Percentiles rank a stretch among this genome's conserved stretches.
These are phyloP conservation scores for Nematolebias whitei DNA, from an alignment of 2,113 vertebrate genomes.

Conservation along the genomic window DNA sequence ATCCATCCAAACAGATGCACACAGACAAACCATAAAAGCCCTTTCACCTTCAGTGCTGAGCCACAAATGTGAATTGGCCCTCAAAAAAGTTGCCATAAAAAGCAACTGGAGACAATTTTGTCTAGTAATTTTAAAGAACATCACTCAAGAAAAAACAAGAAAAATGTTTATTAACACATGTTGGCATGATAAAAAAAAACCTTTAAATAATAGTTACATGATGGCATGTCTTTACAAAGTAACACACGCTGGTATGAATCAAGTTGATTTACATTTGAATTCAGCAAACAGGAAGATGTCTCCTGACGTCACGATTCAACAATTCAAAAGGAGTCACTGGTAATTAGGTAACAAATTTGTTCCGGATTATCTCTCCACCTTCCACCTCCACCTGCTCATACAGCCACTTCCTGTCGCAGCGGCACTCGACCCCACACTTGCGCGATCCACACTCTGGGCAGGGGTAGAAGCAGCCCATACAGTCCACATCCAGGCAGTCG, in stretches of 20 bases:
- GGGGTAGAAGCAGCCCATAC: slow-evolving; percentile 95
- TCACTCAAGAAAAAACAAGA: neutral
- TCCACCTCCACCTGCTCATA: slow-evolving; percentile 98
- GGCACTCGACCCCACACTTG: slow-evolving; percentile 93
- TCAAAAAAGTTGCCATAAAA: no score
- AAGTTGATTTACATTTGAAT: neutral
- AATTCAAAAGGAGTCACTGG: neutral
- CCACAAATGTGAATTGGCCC: no score
- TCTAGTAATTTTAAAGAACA: neutral
- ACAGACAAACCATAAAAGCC: no score
- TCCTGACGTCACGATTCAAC: neutral
- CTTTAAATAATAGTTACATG: neutral
- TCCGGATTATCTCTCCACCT: slow-evolving; percentile 93
- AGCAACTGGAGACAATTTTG: no score
- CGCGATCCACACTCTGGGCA: slow-evolving; percentile 90
- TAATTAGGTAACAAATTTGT: slow-evolving; percentile 85
- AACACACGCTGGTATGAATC: slow-evolving; percentile 4
- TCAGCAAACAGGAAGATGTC: neutral
- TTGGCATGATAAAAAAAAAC: neutral
- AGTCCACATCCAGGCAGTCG: slow-evolving; percentile 94
- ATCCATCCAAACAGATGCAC: no score
- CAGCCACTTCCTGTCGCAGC: slow-evolving; percentile 96
- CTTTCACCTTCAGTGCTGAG: no score
- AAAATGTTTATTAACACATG: slow-evolving; percentile 24
- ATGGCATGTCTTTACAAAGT: neutral